Percentiles rank a stretch among this genome's conserved stretches.
Conservation (phyloP, 2,888 invertebrate genomes). For the Biston betularia region DNA sequence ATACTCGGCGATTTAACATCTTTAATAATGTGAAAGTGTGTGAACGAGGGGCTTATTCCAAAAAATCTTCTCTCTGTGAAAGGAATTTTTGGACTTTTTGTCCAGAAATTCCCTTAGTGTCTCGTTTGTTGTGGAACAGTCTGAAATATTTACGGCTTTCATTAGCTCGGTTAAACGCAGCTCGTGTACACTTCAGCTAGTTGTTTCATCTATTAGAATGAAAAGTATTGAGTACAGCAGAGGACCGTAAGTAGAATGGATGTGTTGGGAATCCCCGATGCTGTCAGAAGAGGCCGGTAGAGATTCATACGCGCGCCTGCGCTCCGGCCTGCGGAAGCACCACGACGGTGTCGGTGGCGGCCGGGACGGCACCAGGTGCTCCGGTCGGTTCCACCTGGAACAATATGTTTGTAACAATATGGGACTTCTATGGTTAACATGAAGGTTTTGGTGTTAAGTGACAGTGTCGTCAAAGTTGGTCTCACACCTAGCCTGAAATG, state of each 20-base stretch:
- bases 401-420: background rate
- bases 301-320: constrained; percentile 75
- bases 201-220: background rate
- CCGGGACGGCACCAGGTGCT: constrained; percentile 37
- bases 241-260: constrained; percentile 25
- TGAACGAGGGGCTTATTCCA: no score
- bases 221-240: background rate
- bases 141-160: background rate
- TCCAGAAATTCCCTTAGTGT: no score
- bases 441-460: no score
- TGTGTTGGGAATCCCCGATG: constrained; percentile 45
- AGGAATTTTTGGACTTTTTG: no score
- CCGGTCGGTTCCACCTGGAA: constrained; percentile 5
- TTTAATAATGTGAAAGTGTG: no score
- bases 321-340: constrained; percentile 66
- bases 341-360: constrained; percentile 66
- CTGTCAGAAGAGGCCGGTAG: constrained; percentile 39
- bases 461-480: no score
- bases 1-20: no score
- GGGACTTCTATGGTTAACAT: background rate
- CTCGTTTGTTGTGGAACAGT: no score
- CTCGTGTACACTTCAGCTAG: background rate
- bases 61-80: no score
- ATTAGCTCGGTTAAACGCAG: background rate
- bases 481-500: no score